Evolutionary conservation across 2,888 invertebrate genomes (phyloP).

Genomic region (Oasisia sp.): DNA sequence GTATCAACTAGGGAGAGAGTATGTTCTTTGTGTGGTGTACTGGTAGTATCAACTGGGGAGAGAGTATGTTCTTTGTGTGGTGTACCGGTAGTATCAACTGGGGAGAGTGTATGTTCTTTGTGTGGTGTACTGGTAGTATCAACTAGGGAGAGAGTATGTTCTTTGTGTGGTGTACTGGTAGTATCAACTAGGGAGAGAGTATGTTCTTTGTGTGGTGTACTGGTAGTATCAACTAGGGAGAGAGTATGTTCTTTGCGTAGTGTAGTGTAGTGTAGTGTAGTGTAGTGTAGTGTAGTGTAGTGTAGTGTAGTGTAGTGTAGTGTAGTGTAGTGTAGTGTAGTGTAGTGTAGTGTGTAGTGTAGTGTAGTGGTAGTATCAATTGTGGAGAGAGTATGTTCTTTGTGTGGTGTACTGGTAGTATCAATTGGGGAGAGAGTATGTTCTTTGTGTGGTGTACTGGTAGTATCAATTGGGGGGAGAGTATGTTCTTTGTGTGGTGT

Average conservation of each 20-base stretch:
- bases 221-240: constrained; percentile 70
- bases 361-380: constrained; percentile 25
- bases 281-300: background rate
- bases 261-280: no score
- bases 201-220: background rate
- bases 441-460: background rate
- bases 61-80: background rate
- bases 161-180: background rate
- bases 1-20: constrained; percentile 70
- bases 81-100: constrained; percentile 32
- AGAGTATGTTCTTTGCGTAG: constrained; percentile 67
- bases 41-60: no score
- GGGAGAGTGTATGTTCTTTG: constrained; percentile 70
- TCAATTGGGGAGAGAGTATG: no score
- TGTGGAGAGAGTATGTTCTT: constrained; percentile 70
- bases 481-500: no score
- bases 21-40: no score
- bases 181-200: background rate
- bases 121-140: no score
- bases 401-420: no score
- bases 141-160: no score
- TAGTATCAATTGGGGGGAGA: constrained; percentile 70
- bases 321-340: background rate
- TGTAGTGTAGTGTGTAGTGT: background rate
- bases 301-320: background rate